Evolutionary conservation across 2,888 invertebrate species (phyloP).

Genomic region (Steinernema carpocapsae): DNA sequence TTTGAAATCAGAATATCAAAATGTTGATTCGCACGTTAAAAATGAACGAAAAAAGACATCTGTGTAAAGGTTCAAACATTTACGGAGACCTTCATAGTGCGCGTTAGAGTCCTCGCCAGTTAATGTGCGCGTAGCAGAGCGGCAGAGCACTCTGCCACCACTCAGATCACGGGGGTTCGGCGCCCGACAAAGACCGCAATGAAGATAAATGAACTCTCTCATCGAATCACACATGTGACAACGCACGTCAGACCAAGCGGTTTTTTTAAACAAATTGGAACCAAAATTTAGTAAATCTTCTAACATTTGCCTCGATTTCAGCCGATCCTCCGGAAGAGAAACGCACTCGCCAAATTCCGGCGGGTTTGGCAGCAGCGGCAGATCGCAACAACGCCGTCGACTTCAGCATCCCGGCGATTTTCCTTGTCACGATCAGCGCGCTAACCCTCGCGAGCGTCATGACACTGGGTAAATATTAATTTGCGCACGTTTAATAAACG

Average conservation of each 20-base stretch:
- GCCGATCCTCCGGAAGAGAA: background rate
- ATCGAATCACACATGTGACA: slow-evolving; percentile 26
- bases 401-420: slow-evolving; percentile 15
- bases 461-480: background rate
- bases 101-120: background rate
- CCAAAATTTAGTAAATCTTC: too few species aligned
- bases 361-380: slow-evolving; percentile 13
- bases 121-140: slow-evolving; percentile 9
- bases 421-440: slow-evolving; percentile 22
- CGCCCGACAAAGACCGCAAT: background rate
- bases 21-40: background rate
- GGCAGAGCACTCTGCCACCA: background rate
- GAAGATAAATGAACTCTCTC: slow-evolving; percentile 31
- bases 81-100: background rate
- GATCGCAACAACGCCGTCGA: background rate
- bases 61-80: background rate
- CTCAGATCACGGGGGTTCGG: background rate
- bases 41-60: background rate
- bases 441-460: slow-evolving; percentile 10
- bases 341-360: background rate
- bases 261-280: too few species aligned
- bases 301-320: background rate
- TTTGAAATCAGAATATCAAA: background rate
- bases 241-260: slow-evolving; percentile 31
- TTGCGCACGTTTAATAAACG: background rate